Conservation (phyloP, 2,797 vertebrate genomes). For the Phalloptychus januarius region DNA sequence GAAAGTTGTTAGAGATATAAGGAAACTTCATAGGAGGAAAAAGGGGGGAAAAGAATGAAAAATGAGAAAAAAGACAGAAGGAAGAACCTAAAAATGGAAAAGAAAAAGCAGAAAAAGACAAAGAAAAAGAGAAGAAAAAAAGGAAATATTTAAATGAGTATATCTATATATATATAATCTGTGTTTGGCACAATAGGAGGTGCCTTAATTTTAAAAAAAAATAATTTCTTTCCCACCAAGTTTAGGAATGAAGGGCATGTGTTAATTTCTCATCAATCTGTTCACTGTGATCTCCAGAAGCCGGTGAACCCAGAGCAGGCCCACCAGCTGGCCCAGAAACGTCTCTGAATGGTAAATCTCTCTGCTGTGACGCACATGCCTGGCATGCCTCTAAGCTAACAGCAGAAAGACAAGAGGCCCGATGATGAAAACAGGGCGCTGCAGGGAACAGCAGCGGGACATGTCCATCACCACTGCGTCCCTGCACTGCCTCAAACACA, state of each 20-base stretch:
- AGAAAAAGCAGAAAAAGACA: no score
- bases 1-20: not conserved
- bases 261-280: not conserved
- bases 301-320: not conserved
- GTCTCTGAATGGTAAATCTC: slow-evolving; percentile 7
- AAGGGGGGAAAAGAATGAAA: no score
- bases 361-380: not conserved
- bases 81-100: no score
- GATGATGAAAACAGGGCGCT: slow-evolving; percentile 12
- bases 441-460: slow-evolving; percentile 15
- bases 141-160: no score
- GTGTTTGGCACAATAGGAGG: not conserved
- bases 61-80: no score
- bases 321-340: slow-evolving; percentile 10
- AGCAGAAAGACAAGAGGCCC: slow-evolving; percentile 1
- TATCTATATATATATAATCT: no score
- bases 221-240: no score
- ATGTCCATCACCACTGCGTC: slow-evolving; percentile 1
- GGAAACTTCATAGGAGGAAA: not conserved
- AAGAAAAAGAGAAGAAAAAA: no score
- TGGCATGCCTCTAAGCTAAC: slow-evolving; percentile 17
- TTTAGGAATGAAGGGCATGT: not conserved
- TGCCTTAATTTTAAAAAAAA: not conserved
- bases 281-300: not conserved
- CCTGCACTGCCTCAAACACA: not conserved